These are phyloP conservation scores for Synergus gifuensis DNA, from an alignment of 2,888 invertebrate genomes.

Conservation along the genomic window DNA sequence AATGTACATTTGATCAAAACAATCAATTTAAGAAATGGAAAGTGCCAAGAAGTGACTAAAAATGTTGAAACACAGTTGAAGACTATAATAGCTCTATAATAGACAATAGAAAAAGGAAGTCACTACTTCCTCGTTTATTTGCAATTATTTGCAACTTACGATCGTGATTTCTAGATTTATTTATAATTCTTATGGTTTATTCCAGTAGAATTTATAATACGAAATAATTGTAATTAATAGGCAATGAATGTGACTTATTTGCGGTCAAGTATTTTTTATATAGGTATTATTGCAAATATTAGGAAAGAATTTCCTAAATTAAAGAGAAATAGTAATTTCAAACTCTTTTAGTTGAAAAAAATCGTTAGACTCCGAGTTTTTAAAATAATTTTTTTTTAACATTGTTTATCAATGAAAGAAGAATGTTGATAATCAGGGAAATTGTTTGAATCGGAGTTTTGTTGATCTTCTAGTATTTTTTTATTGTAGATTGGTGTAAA, in stretches of 20 bases:
- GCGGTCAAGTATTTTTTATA: background rate
- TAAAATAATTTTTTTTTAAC: background rate
- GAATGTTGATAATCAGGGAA: background rate
- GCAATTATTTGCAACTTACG: background rate
- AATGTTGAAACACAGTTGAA: background rate
- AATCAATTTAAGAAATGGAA: background rate
- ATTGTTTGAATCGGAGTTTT: background rate
- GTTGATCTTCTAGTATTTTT: slow-evolving; percentile 6
- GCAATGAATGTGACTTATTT: background rate
- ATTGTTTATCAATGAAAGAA: background rate
- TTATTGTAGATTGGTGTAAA: background rate
- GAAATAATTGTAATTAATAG: background rate
- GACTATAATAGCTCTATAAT: background rate
- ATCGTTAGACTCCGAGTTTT: background rate
- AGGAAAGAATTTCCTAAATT: background rate
- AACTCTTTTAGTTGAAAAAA: background rate
- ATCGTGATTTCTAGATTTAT: background rate
- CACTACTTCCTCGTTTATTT: background rate
- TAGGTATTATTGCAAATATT: background rate
- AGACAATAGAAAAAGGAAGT: background rate
- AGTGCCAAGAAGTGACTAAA: background rate
- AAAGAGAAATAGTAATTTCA: background rate
- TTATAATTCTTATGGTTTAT: background rate
- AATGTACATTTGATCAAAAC: background rate
- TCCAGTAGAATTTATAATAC: background rate